Conservation (phyloP, 2,797 vertebrate species). For the Spinus olivaceus region DNA sequence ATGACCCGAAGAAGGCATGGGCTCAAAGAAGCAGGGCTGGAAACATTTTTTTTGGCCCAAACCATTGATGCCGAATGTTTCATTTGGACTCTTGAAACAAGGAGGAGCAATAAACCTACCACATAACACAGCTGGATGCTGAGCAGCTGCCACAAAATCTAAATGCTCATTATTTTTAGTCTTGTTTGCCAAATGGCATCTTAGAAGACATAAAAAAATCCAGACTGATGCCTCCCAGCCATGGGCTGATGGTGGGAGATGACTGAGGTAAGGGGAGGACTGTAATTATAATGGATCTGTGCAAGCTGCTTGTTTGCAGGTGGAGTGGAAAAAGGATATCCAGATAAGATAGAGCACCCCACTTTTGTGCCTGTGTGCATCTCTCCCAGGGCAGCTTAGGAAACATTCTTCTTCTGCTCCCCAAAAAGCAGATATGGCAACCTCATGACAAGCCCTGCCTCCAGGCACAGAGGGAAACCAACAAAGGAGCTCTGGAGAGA, state of each 20-base stretch:
- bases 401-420: accelerated
- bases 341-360: neutral
- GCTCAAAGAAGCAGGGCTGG: neutral
- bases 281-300: accelerated
- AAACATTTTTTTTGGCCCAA: neutral
- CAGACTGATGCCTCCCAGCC: neutral
- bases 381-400: neutral
- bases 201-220: neutral
- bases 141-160: neutral
- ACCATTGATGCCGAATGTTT: accelerated
- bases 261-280: neutral
- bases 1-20: accelerated
- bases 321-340: neutral
- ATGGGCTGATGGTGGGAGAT: neutral
- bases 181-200: neutral
- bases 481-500: neutral
- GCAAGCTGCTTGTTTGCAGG: neutral
- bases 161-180: neutral
- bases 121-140: neutral
- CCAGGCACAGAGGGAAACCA: neutral
- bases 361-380: neutral
- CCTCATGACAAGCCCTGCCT: neutral
- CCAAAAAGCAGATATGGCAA: neutral
- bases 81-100: neutral
- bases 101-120: neutral